Evolutionary conservation across 2,797 vertebrate species (phyloP).

Genomic region (Oceanodroma leucorhoa): DNA sequence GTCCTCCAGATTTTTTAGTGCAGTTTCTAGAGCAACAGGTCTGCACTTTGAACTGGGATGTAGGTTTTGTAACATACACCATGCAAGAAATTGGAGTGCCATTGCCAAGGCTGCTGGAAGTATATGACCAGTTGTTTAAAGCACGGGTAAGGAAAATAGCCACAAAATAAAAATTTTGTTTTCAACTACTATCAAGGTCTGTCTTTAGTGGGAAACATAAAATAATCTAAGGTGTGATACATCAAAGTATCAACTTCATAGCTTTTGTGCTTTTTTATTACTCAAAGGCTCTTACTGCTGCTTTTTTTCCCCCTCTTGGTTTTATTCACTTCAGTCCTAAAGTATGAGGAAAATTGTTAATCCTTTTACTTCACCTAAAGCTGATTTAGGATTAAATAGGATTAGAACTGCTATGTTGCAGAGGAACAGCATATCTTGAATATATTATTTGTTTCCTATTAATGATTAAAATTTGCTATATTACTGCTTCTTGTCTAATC

Average conservation of each 20-base stretch:
- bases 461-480: not conserved
- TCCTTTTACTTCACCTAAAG: not conserved
- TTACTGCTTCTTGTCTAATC: not conserved
- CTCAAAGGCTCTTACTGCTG: not conserved
- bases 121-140: constrained; percentile 96
- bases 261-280: not conserved
- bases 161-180: not conserved
- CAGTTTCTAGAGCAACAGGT: constrained; percentile 94
- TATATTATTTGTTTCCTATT: not conserved
- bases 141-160: constrained; percentile 82
- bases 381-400: not conserved
- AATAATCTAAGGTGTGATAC: not conserved
- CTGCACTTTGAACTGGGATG: constrained; percentile 90
- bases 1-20: constrained; percentile 87
- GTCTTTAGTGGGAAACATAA: not conserved
- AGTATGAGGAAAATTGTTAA: not conserved
- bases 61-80: constrained; percentile 91
- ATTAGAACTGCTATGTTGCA: not conserved
- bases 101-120: constrained; percentile 89
- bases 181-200: not conserved
- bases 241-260: not conserved
- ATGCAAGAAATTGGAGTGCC: constrained; percentile 94
- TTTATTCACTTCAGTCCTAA: not conserved
- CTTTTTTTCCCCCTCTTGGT: rapidly evolving
- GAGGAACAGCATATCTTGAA: not conserved